Evolutionary conservation across 2,888 invertebrate genomes (phyloP).

Genomic region (Epirrhoe alternata): DNA sequence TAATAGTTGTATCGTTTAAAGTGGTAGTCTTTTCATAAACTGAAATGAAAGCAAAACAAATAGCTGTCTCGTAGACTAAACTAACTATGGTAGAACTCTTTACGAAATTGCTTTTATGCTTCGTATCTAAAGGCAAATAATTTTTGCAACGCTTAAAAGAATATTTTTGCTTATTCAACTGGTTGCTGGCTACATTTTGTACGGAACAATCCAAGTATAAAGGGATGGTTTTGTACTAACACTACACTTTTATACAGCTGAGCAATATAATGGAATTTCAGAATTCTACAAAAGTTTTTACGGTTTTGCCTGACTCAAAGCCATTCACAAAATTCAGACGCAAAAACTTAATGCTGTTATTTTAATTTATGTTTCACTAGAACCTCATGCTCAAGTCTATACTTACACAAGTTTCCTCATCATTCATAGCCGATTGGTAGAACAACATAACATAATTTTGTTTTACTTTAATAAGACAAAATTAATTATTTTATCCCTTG

Average conservation of each 20-base stretch:
- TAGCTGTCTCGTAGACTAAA: conserved; percentile 2
- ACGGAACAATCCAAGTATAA: neutral
- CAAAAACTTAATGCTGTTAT: neutral
- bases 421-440: too few relatives aligned
- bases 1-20: neutral
- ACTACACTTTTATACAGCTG: neutral
- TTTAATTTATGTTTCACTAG: neutral
- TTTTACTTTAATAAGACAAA: neutral
- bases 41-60: conserved; percentile 7
- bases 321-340: neutral
- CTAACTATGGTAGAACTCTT: conserved; percentile 5
- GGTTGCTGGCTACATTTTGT: neutral
- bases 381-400: too few relatives aligned
- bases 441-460: neutral
- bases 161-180: conserved; percentile 11
- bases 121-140: conserved; percentile 1
- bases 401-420: too few relatives aligned
- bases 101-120: conserved; percentile 8
- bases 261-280: neutral
- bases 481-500: neutral
- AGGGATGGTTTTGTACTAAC: neutral
- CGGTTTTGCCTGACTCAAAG: neutral
- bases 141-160: conserved; percentile 8
- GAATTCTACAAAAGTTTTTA: neutral
- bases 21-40: conserved; percentile 4